Base-by-base conservation (phyloP, 2,113 vertebrate species). In the Mohoua ochrocephala region DNA sequence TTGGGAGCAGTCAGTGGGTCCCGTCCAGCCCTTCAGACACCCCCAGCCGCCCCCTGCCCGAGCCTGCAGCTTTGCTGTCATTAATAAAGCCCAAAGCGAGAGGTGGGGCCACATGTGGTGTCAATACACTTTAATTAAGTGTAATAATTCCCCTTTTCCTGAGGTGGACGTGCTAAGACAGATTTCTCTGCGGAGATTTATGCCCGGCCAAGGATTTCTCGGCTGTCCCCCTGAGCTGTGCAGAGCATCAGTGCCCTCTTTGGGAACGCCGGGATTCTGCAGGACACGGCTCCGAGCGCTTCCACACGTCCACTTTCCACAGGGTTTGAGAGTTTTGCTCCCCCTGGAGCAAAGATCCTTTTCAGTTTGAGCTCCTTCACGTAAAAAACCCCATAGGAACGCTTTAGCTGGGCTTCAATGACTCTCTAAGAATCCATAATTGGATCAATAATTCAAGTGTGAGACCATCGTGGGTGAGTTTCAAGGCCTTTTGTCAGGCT, bases 41-140 rank as follows among this genome's bases (percentile, higher is more conserved):
- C 61, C 28, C 39, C 91, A 6, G 70, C 41, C 67, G 67, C 68
- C 93, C 85, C 93, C 94, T 10, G 19, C 30, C 64, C 30, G 52
- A 75, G 91, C 80, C 87, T 64, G 70, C 90, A 84, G 96, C 97
- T 97, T 95, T 88, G 95, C 96, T 96, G 93, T 95, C 95, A 97
- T 96, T 98, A 97, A 98, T 98, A 96, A 97, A 96, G 91, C 86
- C 87, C 93, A 91, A 97, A 97, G 49, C 75, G 93, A 94, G 97
- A 97, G 93, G 97, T 97, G 97, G 95, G 96, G 97, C 97, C 96
- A 98, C 98, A 98, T 98, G 98, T 98, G 98, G 98, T 98, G 98
- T 98, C 98, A 98, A 98, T 99, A 98, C 98, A 97, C 97, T 98
- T 98, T 98, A 99, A 99, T 98, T 98, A 98, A 98, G 97, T 98